Evolutionary conservation across 2,888 invertebrate genomes (phyloP).

Genomic region (Pherbina coryleti): DNA sequence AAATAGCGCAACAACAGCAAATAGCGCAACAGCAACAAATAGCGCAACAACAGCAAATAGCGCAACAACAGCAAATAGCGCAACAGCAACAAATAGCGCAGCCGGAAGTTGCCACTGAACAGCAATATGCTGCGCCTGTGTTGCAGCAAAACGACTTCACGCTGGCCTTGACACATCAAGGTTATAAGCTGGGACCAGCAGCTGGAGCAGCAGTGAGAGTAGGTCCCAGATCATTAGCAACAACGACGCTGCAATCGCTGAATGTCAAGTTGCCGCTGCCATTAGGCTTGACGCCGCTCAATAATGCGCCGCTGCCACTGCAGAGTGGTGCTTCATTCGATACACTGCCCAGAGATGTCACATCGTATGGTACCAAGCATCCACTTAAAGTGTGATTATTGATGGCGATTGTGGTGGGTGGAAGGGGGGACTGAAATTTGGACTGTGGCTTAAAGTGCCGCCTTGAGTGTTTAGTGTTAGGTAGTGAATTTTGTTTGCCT

Average conservation of each 20-base stretch:
- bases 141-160: conserved; percentile 63
- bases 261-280: conserved; percentile 63
- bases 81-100: conserved; percentile 34
- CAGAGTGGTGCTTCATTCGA: conserved; percentile 62
- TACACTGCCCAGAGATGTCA: conserved; percentile 56
- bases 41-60: conserved; percentile 30
- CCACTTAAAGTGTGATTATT: conserved; percentile 46
- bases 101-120: conserved; percentile 32
- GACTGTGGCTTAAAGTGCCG: neutral
- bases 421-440: neutral
- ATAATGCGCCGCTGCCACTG: conserved; percentile 59
- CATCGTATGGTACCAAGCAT: conserved; percentile 62
- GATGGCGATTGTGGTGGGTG: conserved; percentile 26
- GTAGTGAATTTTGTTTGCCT: conserved; percentile 6
- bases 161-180: conserved; percentile 59
- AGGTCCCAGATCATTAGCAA: conserved; percentile 6
- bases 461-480: conserved; percentile 6
- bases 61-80: conserved; percentile 27
- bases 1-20: conserved; percentile 37
- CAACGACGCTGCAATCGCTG: conserved; percentile 47
- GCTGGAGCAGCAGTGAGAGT: neutral
- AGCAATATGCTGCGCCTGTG: conserved; percentile 56
- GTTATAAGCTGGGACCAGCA: conserved; percentile 54
- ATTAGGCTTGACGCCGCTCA: conserved; percentile 58
- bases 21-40: conserved; percentile 33